Evolutionary conservation across 2,113 vertebrate species (phyloP).

Genomic region (Cromileptes altivelis): DNA sequence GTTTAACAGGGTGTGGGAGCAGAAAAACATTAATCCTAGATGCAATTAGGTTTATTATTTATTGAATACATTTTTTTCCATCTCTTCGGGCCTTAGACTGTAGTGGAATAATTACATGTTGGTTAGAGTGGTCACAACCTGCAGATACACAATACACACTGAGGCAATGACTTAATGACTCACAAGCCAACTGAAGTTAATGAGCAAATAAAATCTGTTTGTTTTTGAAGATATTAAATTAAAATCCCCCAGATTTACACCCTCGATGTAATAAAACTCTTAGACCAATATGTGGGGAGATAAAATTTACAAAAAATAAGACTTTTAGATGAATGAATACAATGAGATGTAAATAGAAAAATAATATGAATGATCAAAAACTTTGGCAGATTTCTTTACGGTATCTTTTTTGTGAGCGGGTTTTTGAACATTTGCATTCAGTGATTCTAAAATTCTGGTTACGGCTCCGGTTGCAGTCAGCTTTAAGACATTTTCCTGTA

Average conservation of each 20-base stretch:
- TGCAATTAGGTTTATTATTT: too few relatives aligned
- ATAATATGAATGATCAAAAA: not conserved
- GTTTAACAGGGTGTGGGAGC: too few relatives aligned
- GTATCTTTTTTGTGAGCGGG: not conserved
- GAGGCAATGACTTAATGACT: not conserved
- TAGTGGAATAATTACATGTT: too few relatives aligned
- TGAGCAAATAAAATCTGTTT: not conserved
- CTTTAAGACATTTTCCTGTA: not conserved
- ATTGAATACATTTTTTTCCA: too few relatives aligned
- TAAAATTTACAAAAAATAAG: not conserved
- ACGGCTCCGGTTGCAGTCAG: rapidly evolving
- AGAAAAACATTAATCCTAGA: not conserved
- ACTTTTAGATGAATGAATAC: not conserved
- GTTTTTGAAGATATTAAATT: not conserved
- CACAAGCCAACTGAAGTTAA: too few relatives aligned
- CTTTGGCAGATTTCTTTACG: too few relatives aligned
- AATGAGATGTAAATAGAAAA: not conserved
- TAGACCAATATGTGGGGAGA: not conserved
- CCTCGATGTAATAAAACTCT: not conserved
- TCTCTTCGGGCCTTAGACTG: not conserved
- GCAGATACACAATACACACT: too few relatives aligned
- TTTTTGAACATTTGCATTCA: not conserved
- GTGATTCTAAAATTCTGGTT: not conserved
- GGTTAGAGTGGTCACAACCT: not conserved
- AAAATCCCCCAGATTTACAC: not conserved